phyloP scores from a whole-genome alignment of 2,888 invertebrate genomes.

The Globia sparganii region DNA sequence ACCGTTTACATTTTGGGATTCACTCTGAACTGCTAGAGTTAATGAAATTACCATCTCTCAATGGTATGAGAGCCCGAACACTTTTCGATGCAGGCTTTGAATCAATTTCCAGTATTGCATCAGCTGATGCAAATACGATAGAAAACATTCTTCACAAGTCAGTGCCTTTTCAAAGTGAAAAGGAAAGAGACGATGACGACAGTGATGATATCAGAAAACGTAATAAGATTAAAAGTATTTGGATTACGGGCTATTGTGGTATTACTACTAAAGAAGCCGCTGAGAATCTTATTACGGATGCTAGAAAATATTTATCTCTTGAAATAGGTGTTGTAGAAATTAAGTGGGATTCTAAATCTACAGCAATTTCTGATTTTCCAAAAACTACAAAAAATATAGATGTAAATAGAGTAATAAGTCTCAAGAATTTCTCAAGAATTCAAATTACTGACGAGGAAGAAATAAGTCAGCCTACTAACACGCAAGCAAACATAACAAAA shows the following conservation, averaged over 20 bases:
- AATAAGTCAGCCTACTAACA: neutral
- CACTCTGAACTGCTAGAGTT: slow-evolving; percentile 97
- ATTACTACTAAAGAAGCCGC: slow-evolving; percentile 96
- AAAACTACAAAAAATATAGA: slow-evolving; percentile 14
- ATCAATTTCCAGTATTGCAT: slow-evolving; percentile 94
- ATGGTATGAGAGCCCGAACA: slow-evolving; percentile 95
- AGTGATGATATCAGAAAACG: slow-evolving; percentile 92
- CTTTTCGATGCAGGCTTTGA: slow-evolving; percentile 95
- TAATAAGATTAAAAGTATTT: slow-evolving; percentile 93
- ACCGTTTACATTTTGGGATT: slow-evolving; percentile 98
- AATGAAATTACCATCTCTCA: slow-evolving; percentile 95
- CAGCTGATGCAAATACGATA: slow-evolving; percentile 92
- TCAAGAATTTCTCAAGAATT: no score
- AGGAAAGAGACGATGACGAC: slow-evolving; percentile 93
- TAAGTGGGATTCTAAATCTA: slow-evolving; percentile 90
- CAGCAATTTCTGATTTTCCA: slow-evolving; percentile 33
- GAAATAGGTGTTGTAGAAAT: slow-evolving; percentile 94
- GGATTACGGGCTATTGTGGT: slow-evolving; percentile 95
- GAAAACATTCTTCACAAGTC: slow-evolving; percentile 95
- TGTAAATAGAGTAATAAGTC: slow-evolving; percentile 8
- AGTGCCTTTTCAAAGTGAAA: slow-evolving; percentile 96
- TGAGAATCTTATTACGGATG: slow-evolving; percentile 93
- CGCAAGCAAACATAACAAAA: neutral
- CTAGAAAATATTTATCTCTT: slow-evolving; percentile 92
- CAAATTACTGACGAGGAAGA: neutral